These are phyloP conservation scores for Cerceris rybyensis DNA, from an alignment of 2,888 invertebrate species.

Conservation along the genomic window DNA sequence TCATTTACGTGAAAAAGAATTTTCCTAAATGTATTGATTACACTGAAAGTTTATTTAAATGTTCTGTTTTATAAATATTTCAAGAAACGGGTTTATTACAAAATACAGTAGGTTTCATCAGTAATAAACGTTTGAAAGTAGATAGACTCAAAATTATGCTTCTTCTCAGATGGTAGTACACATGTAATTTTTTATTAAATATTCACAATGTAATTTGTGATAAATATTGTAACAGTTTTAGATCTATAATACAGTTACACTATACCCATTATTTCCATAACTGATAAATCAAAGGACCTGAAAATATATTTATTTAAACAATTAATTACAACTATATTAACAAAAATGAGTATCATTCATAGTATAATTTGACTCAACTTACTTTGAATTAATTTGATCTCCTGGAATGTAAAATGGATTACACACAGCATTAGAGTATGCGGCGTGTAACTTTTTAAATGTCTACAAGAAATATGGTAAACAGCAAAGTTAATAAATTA, in stretches of 20 bases:
- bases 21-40: too few species aligned
- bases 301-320: slow-evolving; percentile 25
- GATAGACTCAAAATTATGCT: too few species aligned
- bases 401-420: slow-evolving; percentile 99
- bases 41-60: too few species aligned
- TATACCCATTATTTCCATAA: slow-evolving; percentile 78
- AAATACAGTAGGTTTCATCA: too few species aligned
- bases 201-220: neutral
- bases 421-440: slow-evolving; percentile 96
- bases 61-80: too few species aligned
- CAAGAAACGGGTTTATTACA: too few species aligned
- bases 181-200: too few species aligned
- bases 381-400: slow-evolving; percentile 90
- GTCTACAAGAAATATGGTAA: slow-evolving; percentile 83
- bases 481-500: slow-evolving; percentile 27
- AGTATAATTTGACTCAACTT: slow-evolving; percentile 42
- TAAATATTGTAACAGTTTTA: neutral
- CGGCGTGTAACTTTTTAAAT: slow-evolving; percentile 94
- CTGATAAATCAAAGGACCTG: slow-evolving; percentile 76
- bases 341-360: neutral
- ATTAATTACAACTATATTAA: neutral
- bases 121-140: too few species aligned
- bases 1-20: too few species aligned
- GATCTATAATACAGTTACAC: slow-evolving; percentile 32
- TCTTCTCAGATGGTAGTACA: too few species aligned